Conservation (phyloP, 2,113 vertebrate species). For the Semicossyphus pulcher region DNA sequence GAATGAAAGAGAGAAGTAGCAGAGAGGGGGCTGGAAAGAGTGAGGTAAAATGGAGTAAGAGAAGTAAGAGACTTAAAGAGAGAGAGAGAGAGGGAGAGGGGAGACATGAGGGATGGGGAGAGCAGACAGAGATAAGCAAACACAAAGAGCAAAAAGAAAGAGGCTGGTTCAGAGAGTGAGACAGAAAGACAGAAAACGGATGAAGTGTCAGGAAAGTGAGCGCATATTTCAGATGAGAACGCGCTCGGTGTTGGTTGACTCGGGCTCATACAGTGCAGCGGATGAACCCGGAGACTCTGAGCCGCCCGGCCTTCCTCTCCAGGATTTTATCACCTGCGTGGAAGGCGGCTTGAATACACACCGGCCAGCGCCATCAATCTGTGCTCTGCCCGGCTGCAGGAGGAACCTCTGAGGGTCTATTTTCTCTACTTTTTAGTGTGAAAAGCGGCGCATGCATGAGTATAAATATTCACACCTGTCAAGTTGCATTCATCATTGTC, state of each 20-base stretch:
- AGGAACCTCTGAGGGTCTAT: constrained; percentile 25
- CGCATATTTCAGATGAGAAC: constrained; percentile 47
- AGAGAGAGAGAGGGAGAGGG: constrained; percentile 11
- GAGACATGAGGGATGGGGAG: constrained; percentile 7
- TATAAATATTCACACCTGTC: constrained; percentile 7
- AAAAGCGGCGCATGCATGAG: not conserved
- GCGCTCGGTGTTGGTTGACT: constrained; percentile 51
- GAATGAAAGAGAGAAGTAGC: constrained; percentile 50
- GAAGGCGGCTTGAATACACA: constrained; percentile 64
- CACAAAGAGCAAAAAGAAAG: constrained; percentile 7
- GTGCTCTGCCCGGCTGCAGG: constrained; percentile 10
- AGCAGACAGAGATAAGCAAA: constrained; percentile 31
- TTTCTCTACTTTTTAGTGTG: constrained; percentile 3
- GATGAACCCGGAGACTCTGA: constrained; percentile 59
- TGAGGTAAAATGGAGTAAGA: constrained; percentile 52
- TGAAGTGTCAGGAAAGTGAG: constrained; percentile 32
- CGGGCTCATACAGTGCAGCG: constrained; percentile 29
- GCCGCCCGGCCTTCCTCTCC: constrained; percentile 34
- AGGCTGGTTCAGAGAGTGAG: not conserved
- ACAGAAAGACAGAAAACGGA: not conserved
- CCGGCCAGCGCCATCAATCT: constrained; percentile 49
- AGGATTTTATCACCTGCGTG: constrained; percentile 74
- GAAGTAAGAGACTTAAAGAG: constrained; percentile 43
- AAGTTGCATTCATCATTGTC: not conserved
- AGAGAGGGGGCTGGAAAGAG: constrained; percentile 50